Conservation (phyloP, 2,888 invertebrate genomes). For the Autographa gamma region DNA sequence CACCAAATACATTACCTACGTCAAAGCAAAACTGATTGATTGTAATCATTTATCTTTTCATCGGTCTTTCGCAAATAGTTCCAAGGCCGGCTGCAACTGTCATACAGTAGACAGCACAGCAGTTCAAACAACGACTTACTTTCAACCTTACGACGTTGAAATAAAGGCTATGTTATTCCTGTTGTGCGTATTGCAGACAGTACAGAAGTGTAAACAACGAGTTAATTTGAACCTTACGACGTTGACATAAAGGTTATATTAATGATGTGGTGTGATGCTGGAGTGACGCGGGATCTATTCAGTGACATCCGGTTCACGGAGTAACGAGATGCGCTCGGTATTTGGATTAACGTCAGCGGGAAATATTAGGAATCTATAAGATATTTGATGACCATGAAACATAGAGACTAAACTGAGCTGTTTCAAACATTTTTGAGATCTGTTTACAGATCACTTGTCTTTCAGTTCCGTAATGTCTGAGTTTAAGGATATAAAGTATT, state of each 20-base stretch:
- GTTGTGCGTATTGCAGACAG: background rate
- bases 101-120: slow-evolving; percentile 1
- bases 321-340: slow-evolving; percentile 23
- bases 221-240: background rate
- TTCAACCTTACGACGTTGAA: background rate
- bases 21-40: slow-evolving; percentile 10
- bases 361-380: background rate
- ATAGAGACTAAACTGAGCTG: no score
- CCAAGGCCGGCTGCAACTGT: slow-evolving; percentile 34
- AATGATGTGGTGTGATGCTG: background rate
- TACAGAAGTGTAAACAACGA: background rate
- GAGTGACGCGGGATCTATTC: slow-evolving; percentile 40
- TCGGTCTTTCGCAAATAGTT: slow-evolving; percentile 15
- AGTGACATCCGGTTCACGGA: slow-evolving; percentile 61
- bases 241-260: background rate
- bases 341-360: slow-evolving; percentile 20
- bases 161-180: background rate
- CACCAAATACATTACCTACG: no score
- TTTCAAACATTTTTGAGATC: no score
- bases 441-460: no score
- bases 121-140: background rate
- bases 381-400: no score
- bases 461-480: no score
- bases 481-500: no score
- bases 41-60: slow-evolving; percentile 10